phyloP scores from a whole-genome alignment of 2,888 invertebrate genomes.

The Mallateleia sp. region DNA sequence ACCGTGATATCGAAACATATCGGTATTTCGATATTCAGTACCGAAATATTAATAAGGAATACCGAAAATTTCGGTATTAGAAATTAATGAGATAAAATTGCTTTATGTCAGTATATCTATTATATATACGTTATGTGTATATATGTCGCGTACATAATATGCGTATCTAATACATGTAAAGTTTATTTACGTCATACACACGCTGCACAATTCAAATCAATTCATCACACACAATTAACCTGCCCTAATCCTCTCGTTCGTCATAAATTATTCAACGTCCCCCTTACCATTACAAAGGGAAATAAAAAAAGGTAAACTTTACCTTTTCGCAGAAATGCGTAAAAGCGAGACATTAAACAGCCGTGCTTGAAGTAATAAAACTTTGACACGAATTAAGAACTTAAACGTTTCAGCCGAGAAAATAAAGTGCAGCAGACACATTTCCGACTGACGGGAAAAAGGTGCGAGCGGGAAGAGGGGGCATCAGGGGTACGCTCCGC shows the following conservation, averaged over 20 bases:
- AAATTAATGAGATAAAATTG: too few relatives aligned
- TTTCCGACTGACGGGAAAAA: constrained; percentile 15
- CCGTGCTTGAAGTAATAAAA: constrained; percentile 62
- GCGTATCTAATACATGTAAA: too few relatives aligned
- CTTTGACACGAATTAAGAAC: constrained; percentile 68
- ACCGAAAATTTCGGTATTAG: too few relatives aligned
- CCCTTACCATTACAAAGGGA: not conserved
- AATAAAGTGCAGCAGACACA: constrained; percentile 53
- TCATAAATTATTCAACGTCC: constrained; percentile 49
- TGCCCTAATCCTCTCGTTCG: constrained; percentile 16
- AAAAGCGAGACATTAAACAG: constrained; percentile 68
- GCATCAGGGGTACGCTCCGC: not conserved
- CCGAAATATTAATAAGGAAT: too few relatives aligned
- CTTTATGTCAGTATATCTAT: too few relatives aligned
- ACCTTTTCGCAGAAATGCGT: constrained; percentile 46
- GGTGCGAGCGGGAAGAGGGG: not conserved
- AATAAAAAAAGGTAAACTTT: constrained; percentile 35
- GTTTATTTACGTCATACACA: too few relatives aligned
- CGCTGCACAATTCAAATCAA: constrained; percentile 13
- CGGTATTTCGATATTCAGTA: too few relatives aligned
- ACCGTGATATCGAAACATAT: too few relatives aligned
- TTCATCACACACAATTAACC: constrained; percentile 24
- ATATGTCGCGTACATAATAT: too few relatives aligned
- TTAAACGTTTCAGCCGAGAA: constrained; percentile 60
- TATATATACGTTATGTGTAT: too few relatives aligned